Evolutionary conservation across 2,888 invertebrate genomes (phyloP), one percentile per base, ranked within the genome.

Genomic region (Ornithoptera priamus): DNA sequence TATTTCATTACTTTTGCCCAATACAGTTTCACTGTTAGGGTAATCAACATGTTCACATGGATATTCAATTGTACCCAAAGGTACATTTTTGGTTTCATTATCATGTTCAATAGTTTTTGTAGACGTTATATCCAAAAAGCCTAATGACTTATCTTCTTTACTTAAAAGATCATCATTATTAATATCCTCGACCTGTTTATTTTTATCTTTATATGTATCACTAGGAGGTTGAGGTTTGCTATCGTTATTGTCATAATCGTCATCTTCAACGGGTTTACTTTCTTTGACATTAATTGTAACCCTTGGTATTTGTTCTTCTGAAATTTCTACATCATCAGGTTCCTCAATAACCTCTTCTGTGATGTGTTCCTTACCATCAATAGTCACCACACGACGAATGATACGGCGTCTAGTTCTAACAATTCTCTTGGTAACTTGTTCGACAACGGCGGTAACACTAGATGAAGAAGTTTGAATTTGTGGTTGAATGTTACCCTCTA

Each of bases 261-360:
- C 83, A 74, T 84, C 86, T 74, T 86, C 84, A 70, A 93, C 85
- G 61, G 90, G 85, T 72, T 88, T 85, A 18, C 90, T 59, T 53
- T 67, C 94, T 79, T 93, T 93, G 0, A 94, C 94, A 78, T 94
- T 95, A 58, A 96, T 95, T 71, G 95, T 95, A 20, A 96, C 94
- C 75, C 95, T 92, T 0, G 96, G 96, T 76, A 96, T 94, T 76
- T 95, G 94, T 85, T 97, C 95, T 81, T 95, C 95, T 50, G 93
- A 93, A 15, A 95, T 92, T 86, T 96, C 96, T 6, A 96, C 90
- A 82, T 95, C 95, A 79, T 96, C 97, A 0, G 97, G 97, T 84
- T 97, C 97, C 80, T 97, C 97, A 60, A 97, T 93, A 0, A 97
- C 88, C 88, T 97, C 97, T 85, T 97, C 97, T 10, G 95, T 95